These are phyloP conservation scores for Larimichthys polyactis DNA, from an alignment of 2,113 vertebrate genomes.

Conservation along the genomic window DNA sequence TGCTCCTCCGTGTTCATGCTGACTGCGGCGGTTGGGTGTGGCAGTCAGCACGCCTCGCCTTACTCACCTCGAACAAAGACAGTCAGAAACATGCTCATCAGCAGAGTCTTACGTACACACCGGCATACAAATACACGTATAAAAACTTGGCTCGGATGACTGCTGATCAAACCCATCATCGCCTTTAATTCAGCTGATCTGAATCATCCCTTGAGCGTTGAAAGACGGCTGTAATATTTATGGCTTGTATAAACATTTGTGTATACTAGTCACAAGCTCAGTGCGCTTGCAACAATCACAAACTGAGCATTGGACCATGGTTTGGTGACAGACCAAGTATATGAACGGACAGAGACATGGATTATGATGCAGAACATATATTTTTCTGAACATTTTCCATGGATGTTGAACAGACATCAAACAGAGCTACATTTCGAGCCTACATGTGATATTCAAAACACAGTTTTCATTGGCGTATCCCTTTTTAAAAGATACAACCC, in stretches of 20 bases:
- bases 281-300: too few relatives aligned
- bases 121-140: not conserved
- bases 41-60: slow-evolving; percentile 10
- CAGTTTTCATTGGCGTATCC: too few relatives aligned
- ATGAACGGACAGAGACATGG: not conserved
- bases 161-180: not conserved
- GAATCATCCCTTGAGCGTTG: not conserved
- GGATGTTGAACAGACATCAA: not conserved
- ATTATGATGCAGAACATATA: not conserved
- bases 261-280: too few relatives aligned
- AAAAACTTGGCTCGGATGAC: not conserved
- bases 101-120: not conserved
- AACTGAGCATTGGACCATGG: too few relatives aligned
- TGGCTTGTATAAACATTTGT: not conserved
- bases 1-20: not conserved
- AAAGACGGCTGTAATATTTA: not conserved
- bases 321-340: not conserved
- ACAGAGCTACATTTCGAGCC: too few relatives aligned
- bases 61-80: slow-evolving; percentile 26
- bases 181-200: not conserved
- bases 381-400: not conserved
- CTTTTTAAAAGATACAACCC: too few relatives aligned
- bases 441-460: too few relatives aligned
- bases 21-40: slow-evolving; percentile 42
- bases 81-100: not conserved